Percentiles rank a stretch among this genome's conserved stretches.
These are phyloP conservation scores for Ramphastos sulfuratus DNA, from an alignment of 2,113 vertebrate genomes.

Conservation along the genomic window DNA sequence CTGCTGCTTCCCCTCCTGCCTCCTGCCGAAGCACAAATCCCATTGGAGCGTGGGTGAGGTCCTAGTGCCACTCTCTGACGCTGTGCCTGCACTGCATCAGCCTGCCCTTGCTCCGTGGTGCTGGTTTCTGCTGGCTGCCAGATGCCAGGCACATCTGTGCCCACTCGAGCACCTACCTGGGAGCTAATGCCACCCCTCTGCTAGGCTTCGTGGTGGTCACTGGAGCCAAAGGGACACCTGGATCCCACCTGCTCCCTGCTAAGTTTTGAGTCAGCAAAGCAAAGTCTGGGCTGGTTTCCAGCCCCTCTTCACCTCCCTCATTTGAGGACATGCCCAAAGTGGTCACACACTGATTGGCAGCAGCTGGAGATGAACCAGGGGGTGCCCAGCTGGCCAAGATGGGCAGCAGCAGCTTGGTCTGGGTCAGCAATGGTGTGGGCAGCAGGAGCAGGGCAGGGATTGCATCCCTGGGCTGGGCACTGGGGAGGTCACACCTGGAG, in stretches of 20 bases:
- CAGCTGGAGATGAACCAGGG: no score
- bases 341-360: no score
- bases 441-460: no score
- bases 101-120: background rate
- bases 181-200: background rate
- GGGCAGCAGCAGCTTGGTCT: no score
- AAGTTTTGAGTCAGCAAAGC: rapidly evolving
- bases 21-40: background rate
- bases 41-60: background rate
- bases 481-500: no score
- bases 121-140: background rate
- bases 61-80: rapidly evolving
- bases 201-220: background rate
- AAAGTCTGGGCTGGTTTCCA: background rate
- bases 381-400: no score
- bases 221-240: rapidly evolving
- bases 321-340: background rate
- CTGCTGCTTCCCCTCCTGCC: background rate
- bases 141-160: background rate
- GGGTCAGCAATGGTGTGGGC: no score
- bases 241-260: background rate
- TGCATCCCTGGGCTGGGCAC: no score
- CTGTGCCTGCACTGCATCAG: background rate
- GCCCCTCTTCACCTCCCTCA: background rate
- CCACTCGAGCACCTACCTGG: background rate